Conservation (phyloP, 2,113 vertebrate species). For the Oxyruncus cristatus region DNA sequence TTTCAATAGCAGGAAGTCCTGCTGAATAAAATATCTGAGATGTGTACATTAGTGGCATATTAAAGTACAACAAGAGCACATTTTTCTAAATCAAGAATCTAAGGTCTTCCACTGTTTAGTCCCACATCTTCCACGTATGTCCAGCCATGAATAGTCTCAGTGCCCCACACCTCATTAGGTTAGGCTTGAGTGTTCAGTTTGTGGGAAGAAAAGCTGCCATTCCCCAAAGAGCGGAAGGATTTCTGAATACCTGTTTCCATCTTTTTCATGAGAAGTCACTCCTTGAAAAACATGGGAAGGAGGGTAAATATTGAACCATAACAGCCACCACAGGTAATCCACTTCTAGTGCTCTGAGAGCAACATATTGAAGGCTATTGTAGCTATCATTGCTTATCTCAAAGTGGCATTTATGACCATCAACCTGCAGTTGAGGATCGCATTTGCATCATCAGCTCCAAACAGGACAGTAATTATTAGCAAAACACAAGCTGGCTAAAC, state of each 20-base stretch:
- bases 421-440: not conserved
- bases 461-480: not conserved
- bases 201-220: not conserved
- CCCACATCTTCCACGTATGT: not conserved
- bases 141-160: not conserved
- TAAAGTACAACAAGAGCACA: not conserved
- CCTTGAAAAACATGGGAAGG: not conserved
- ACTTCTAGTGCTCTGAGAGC: not conserved
- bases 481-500: not conserved
- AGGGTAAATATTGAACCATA: not conserved
- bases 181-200: rapidly evolving
- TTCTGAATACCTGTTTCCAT: not conserved
- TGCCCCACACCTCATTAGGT: not conserved
- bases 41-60: not conserved
- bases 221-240: not conserved
- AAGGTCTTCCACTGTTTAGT: not conserved
- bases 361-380: not conserved
- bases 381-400: not conserved
- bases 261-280: not conserved
- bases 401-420: not conserved
- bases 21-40: not conserved
- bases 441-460: not conserved
- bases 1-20: not conserved
- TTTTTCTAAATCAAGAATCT: not conserved
- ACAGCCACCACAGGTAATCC: not conserved